Evolutionary conservation across 2,888 invertebrate species (phyloP).

Genomic region (Trichogramma evanescens): DNA sequence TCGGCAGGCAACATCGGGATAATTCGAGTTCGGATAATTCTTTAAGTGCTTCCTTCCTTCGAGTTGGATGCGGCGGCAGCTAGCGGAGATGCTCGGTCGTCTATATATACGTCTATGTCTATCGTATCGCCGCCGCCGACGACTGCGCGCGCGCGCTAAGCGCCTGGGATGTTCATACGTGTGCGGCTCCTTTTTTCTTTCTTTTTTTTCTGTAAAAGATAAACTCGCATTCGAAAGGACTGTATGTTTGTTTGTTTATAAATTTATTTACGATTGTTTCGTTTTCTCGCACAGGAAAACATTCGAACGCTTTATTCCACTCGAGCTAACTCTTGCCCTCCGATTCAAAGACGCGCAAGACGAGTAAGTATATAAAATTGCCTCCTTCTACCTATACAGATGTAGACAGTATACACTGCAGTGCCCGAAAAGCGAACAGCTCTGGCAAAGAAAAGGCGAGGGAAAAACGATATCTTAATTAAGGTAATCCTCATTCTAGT

Average conservation of each 20-base stretch:
- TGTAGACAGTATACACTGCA: too few relatives aligned
- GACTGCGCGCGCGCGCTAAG: too few relatives aligned
- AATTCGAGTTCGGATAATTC: conserved; percentile 46
- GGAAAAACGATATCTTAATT: conserved; percentile 10
- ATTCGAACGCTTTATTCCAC: too few relatives aligned
- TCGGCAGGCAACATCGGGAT: conserved; percentile 15
- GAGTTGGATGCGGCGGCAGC: conserved; percentile 23
- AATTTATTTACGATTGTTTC: background rate
- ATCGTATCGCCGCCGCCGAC: too few relatives aligned
- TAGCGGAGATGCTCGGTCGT: too few relatives aligned
- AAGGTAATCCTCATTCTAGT: conserved; percentile 11
- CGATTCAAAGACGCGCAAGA: too few relatives aligned
- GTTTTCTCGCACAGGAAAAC: background rate
- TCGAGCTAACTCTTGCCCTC: too few relatives aligned
- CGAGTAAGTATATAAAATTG: too few relatives aligned
- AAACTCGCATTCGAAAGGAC: conserved; percentile 4
- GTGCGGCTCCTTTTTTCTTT: conserved; percentile 5
- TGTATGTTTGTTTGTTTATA: background rate
- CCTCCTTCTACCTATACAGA: too few relatives aligned
- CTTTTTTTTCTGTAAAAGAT: conserved; percentile 13
- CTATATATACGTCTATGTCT: too few relatives aligned
- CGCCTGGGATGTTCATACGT: too few relatives aligned
- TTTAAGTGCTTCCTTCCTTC: conserved; percentile 47
- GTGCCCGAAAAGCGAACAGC: too few relatives aligned
- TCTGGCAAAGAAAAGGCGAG: background rate